Evolutionary conservation across 1,140 invertebrate genomes (phyloP).

Genomic region (Linepithema humile): DNA sequence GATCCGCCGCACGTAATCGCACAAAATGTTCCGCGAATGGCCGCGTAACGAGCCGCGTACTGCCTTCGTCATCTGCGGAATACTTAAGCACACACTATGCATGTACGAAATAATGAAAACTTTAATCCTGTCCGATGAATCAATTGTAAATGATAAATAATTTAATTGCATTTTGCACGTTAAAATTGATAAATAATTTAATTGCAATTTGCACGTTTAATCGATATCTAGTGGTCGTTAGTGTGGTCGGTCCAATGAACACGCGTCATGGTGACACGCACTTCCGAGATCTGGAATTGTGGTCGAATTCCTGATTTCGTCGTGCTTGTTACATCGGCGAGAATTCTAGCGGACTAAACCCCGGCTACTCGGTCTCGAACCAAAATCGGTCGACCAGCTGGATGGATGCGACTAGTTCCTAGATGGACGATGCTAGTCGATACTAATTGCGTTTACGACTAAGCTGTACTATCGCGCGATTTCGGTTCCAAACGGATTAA

Average conservation of each 20-base stretch:
- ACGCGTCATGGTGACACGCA: not conserved
- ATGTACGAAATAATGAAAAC: too few species aligned
- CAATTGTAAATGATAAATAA: too few species aligned
- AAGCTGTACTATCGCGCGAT: not conserved
- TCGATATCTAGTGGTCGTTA: too few species aligned
- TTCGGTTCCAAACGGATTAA: conserved; percentile 40
- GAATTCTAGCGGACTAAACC: conserved; percentile 10
- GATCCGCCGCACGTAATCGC: not conserved
- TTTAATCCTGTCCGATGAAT: too few species aligned
- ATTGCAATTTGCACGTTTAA: too few species aligned
- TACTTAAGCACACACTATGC: not conserved
- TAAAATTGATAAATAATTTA: too few species aligned
- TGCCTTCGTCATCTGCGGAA: not conserved
- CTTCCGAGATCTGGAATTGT: not conserved
- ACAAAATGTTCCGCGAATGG: not conserved
- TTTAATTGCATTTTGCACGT: too few species aligned
- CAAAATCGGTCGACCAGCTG: conserved; percentile 23
- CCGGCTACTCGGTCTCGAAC: not conserved
- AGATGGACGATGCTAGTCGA: conserved; percentile 39
- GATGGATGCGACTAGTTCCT: conserved; percentile 2
- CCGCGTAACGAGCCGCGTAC: not conserved
- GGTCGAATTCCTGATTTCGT: not conserved
- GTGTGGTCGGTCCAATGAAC: too few species aligned
- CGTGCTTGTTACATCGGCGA: conserved; percentile 32
- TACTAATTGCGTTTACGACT: conserved; percentile 38